phyloP scores from a whole-genome alignment of 2,797 vertebrate species.

The Percopsis omiscomaycus region DNA sequence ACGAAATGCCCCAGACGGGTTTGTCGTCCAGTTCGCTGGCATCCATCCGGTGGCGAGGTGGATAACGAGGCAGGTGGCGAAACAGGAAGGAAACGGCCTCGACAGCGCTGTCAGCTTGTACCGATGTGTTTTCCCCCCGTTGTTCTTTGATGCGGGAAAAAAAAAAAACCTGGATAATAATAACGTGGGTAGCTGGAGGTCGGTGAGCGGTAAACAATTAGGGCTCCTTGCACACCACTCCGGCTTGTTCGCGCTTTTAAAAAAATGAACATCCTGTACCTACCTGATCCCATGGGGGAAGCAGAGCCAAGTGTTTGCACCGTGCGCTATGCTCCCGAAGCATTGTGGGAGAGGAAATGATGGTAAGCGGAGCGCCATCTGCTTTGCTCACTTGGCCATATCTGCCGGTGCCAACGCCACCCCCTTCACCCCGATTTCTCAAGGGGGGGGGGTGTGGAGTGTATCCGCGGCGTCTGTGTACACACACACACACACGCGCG shows the following conservation, averaged over 20 bases:
- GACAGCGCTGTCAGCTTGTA: constrained; percentile 25
- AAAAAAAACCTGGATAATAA: constrained; percentile 9
- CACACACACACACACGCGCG: constrained; percentile 12
- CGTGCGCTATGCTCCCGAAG: constrained; percentile 56
- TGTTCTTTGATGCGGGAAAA: constrained; percentile 30
- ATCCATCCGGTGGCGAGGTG: constrained; percentile 54
- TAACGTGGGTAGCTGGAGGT: constrained; percentile 11
- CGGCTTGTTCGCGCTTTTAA: constrained; percentile 57
- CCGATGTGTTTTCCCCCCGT: constrained; percentile 7
- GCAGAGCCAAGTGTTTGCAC: constrained; percentile 44
- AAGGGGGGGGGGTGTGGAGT: constrained; percentile 54
- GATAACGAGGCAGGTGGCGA: constrained; percentile 72
- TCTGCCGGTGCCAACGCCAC: constrained; percentile 64
- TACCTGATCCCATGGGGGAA: constrained; percentile 56
- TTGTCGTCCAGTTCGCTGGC: constrained; percentile 69
- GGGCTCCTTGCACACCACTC: constrained; percentile 30
- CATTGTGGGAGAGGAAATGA: constrained; percentile 74
- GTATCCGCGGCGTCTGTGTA: constrained; percentile 28
- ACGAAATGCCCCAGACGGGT: constrained; percentile 69
- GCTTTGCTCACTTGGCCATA: constrained; percentile 73
- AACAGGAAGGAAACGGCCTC: constrained; percentile 57
- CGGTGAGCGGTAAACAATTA: constrained; percentile 68
- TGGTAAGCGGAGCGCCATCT: constrained; percentile 77
- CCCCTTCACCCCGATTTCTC: constrained; percentile 57
- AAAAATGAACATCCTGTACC: constrained; percentile 56